A percentile compares a stretch with the other conserved stretches of the same genome.
Conservation (phyloP, 2,888 invertebrate species). For the Epistrophella euchroma region DNA sequence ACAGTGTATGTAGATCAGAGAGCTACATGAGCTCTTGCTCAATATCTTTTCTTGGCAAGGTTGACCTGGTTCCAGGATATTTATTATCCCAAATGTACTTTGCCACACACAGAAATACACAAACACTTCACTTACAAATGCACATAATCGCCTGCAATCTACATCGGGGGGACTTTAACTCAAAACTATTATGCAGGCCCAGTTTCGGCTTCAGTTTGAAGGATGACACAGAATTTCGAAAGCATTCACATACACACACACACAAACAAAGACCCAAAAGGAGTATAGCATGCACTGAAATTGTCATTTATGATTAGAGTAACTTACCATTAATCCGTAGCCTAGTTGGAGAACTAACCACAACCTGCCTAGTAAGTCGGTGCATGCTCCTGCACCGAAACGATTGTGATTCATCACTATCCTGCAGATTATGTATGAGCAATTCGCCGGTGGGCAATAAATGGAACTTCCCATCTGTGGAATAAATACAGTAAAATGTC, state of each 20-base stretch:
- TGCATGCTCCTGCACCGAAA: constrained; percentile 91
- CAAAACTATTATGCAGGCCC: constrained; percentile 20
- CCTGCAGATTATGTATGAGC: constrained; percentile 89
- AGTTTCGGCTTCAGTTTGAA: neutral
- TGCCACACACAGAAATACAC: neutral
- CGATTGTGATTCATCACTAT: constrained; percentile 89
- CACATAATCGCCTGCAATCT: constrained; percentile 56
- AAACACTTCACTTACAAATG: constrained; percentile 29
- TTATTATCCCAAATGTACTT: constrained; percentile 36
- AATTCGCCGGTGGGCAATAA: constrained; percentile 90
- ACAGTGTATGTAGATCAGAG: neutral
- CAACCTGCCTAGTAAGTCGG: constrained; percentile 89
- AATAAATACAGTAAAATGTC: constrained; percentile 64
- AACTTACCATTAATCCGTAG: constrained; percentile 88
- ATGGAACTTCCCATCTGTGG: constrained; percentile 90
- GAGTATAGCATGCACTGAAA: constrained; percentile 4
- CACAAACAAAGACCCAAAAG: neutral
- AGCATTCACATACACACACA: neutral
- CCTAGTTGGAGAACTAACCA: constrained; percentile 88
- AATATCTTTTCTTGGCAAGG: constrained; percentile 3
- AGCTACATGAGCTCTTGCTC: neutral
- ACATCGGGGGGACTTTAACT: constrained; percentile 29
- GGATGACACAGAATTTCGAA: constrained; percentile 7
- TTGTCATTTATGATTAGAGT: constrained; percentile 69
- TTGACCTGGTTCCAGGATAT: constrained; percentile 55